Evolutionary conservation across 2,797 vertebrate species (phyloP).

Genomic region (Hybognathus amarus): DNA sequence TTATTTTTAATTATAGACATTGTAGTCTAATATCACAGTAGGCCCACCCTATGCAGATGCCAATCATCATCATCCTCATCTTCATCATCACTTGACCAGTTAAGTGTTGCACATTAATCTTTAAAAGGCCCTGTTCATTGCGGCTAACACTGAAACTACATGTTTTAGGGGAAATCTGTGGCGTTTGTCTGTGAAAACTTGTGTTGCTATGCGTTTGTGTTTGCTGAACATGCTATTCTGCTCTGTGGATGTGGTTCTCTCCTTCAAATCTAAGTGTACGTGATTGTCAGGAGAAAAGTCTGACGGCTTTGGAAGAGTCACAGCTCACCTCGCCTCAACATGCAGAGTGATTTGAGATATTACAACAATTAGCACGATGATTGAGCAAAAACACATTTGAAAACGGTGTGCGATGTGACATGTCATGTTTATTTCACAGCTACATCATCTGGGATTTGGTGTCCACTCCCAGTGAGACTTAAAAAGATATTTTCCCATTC

Average conservation of each 20-base stretch:
- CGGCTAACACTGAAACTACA: not conserved
- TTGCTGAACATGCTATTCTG: not conserved
- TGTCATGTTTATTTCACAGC: not conserved
- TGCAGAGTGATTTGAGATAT: not conserved
- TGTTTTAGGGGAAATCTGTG: not conserved
- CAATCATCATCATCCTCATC: not conserved
- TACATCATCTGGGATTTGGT: not conserved
- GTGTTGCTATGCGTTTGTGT: not conserved
- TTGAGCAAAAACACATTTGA: not conserved
- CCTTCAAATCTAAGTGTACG: not conserved
- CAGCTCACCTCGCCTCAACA: too few species aligned
- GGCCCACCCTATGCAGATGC: not conserved
- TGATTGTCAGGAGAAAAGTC: not conserved
- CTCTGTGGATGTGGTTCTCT: not conserved
- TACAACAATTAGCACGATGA: not conserved
- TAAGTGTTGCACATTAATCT: not conserved
- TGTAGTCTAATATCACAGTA: too few species aligned
- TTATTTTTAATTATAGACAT: too few species aligned
- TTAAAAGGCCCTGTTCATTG: not conserved
- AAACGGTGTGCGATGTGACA: not conserved
- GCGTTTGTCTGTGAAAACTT: not conserved
- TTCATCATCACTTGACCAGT: not conserved
- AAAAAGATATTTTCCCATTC: not conserved
- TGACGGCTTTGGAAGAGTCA: not conserved
- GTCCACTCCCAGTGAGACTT: not conserved